Conservation (phyloP, 2,797 vertebrate genomes). For the Scleropages formosus region DNA sequence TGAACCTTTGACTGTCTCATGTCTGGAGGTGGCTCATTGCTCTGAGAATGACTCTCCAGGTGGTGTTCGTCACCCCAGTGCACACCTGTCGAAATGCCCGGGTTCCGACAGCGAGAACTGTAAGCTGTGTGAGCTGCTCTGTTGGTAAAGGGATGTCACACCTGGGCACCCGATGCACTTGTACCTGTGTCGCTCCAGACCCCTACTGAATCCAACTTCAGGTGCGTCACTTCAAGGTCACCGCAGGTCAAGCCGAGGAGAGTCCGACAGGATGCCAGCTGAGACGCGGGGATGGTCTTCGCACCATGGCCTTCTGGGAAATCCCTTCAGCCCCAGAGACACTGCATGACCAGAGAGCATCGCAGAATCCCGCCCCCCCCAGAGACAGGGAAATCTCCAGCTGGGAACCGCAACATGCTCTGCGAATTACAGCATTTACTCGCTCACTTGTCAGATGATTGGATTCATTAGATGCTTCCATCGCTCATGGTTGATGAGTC, state of each 20-base stretch:
- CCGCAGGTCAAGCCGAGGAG: constrained; percentile 38
- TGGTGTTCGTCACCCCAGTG: no score
- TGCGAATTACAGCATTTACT: constrained; percentile 52
- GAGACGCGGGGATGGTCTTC: constrained; percentile 25
- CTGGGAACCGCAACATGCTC: constrained; percentile 49
- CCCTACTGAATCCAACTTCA: background rate
- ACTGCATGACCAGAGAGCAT: background rate
- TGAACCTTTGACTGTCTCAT: no score
- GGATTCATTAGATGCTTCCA: background rate
- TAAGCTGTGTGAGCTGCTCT: background rate
- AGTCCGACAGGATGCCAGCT: constrained; percentile 21
- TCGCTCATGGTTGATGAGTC: background rate
- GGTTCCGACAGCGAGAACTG: no score
- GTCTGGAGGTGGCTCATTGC: no score
- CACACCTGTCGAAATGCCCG: no score
- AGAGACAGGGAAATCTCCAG: background rate
- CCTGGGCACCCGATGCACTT: constrained; percentile 23
- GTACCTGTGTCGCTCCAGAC: constrained; percentile 24
- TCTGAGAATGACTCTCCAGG: no score
- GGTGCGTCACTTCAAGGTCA: background rate
- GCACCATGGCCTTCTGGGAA: constrained; percentile 25
- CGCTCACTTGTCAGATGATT: constrained; percentile 31
- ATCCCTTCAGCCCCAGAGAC: constrained; percentile 29
- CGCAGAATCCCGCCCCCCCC: background rate
- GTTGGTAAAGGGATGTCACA: constrained; percentile 35